Conservation (phyloP, 2,113 vertebrate species). For the Halichoeres trimaculatus region DNA sequence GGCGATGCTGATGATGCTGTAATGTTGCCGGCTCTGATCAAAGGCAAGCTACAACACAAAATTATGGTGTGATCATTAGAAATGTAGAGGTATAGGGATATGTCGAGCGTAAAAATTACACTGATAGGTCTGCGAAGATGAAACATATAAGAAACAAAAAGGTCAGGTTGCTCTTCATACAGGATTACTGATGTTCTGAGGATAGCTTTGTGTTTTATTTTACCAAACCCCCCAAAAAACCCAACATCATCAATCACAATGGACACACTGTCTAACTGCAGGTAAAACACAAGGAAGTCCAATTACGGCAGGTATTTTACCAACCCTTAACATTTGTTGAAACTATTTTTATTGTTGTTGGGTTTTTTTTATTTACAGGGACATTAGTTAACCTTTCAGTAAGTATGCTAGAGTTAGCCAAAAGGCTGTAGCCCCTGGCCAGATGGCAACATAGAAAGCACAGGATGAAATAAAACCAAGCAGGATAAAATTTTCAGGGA, state of each 20-base stretch:
- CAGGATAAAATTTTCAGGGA: too few species aligned
- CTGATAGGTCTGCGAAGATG: slow-evolving; percentile 14
- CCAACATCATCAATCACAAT: background rate
- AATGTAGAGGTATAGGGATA: slow-evolving; percentile 18
- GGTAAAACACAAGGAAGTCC: too few species aligned
- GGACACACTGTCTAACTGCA: background rate
- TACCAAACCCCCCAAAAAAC: background rate
- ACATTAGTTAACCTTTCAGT: too few species aligned
- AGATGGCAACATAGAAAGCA: too few species aligned
- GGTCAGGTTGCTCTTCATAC: background rate
- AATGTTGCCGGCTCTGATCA: slow-evolving; percentile 56
- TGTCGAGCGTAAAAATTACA: slow-evolving; percentile 14
- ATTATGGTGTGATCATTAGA: slow-evolving; percentile 22
- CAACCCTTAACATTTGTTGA: background rate
- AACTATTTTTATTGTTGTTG: too few species aligned
- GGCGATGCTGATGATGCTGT: slow-evolving; percentile 38
- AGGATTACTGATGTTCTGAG: background rate
- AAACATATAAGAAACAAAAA: slow-evolving; percentile 13
- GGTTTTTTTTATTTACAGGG: too few species aligned
- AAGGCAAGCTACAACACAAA: slow-evolving; percentile 36
- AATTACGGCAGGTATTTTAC: background rate
- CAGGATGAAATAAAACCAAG: too few species aligned
- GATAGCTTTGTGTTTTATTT: slow-evolving; percentile 9
- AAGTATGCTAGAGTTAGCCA: too few species aligned
- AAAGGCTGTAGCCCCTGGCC: too few species aligned